phyloP scores from a whole-genome alignment of 2,113 vertebrate genomes.

The Rhinoptilus africanus region DNA sequence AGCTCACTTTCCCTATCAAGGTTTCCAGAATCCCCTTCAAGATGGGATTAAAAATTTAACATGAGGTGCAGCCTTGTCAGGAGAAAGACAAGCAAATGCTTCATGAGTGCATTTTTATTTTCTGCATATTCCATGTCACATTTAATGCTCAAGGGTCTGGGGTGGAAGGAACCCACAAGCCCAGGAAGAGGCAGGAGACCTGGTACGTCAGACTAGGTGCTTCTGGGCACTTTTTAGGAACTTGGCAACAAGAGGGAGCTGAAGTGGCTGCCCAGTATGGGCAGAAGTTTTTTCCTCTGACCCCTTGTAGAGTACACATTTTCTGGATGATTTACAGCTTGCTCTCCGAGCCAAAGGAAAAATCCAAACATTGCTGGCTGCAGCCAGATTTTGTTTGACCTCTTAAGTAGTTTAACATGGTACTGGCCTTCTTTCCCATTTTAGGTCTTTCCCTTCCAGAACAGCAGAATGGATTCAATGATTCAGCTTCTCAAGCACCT shows the following conservation, averaged over 20 bases:
- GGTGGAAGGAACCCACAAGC: neutral
- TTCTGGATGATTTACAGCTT: constrained; percentile 35
- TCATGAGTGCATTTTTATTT: neutral
- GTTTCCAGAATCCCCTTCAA: neutral
- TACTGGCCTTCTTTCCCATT: constrained; percentile 38
- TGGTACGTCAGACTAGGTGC: neutral
- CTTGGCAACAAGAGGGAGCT: neutral
- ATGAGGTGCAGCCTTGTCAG: neutral
- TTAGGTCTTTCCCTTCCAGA: constrained; percentile 20
- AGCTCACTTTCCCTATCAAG: neutral
- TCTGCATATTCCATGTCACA: neutral
- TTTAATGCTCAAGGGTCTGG: neutral
- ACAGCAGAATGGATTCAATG: neutral
- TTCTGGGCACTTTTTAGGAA: constrained; percentile 31
- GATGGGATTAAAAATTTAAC: neutral
- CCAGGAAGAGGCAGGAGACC: neutral
- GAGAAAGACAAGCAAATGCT: neutral
- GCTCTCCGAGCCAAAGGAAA: constrained; percentile 54
- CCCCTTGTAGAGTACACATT: constrained; percentile 32
- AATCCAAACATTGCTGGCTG: constrained; percentile 50
- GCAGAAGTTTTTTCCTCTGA: constrained; percentile 46
- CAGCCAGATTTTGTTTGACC: constrained; percentile 26
- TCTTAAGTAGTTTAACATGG: constrained; percentile 60
- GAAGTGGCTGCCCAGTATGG: constrained; percentile 13
- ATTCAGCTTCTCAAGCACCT: neutral